phyloP scores from a whole-genome alignment of 2,113 vertebrate genomes.

The Tychaedon coryphoeus region DNA sequence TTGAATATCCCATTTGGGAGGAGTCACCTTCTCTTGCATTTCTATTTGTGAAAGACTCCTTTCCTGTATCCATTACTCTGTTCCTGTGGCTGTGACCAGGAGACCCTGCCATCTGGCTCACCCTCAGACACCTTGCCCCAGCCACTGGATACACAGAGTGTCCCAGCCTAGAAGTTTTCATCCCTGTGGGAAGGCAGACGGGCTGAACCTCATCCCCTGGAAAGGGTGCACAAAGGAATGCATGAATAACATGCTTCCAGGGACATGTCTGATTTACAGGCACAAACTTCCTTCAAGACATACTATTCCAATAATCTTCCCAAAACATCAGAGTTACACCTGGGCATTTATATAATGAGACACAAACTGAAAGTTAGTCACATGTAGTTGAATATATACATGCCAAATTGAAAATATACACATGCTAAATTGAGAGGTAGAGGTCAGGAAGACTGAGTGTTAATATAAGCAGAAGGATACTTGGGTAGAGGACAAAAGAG shows the following conservation, averaged over 20 bases:
- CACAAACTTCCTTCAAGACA: background rate
- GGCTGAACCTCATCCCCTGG: background rate
- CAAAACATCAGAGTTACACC: background rate
- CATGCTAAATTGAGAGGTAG: background rate
- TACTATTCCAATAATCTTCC: background rate
- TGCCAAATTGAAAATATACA: background rate
- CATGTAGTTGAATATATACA: background rate
- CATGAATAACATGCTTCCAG: background rate
- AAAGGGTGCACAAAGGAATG: background rate
- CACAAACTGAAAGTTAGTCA: background rate
- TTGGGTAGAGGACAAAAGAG: background rate
- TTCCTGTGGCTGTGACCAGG: background rate
- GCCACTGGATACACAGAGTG: background rate
- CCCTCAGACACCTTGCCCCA: background rate
- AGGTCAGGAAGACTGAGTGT: background rate
- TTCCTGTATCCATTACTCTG: background rate
- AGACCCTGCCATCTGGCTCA: background rate
- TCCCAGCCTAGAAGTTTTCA: background rate
- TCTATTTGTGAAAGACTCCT: background rate
- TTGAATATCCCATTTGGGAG: background rate
- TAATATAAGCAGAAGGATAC: background rate
- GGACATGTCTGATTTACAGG: fast-evolving
- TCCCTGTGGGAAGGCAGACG: background rate
- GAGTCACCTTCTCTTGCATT: background rate
- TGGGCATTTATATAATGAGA: background rate